These are phyloP conservation scores for Neolamprologus longior DNA, from an alignment of 2,113 vertebrate species.

Conservation along the genomic window DNA sequence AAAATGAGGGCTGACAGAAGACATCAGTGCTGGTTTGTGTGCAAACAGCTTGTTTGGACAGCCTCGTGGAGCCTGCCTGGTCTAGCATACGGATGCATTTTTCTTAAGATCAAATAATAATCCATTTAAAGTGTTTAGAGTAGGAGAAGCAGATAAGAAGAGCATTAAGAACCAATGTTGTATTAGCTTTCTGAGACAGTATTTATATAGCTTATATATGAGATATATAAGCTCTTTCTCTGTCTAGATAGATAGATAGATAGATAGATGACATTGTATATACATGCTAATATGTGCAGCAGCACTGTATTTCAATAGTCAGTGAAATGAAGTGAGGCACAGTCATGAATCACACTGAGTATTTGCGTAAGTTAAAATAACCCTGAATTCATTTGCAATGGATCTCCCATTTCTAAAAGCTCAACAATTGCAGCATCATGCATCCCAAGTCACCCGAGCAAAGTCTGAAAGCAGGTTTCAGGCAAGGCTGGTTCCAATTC, in stretches of 20 bases:
- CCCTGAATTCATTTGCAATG: slow-evolving; percentile 55
- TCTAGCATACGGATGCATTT: slow-evolving; percentile 26
- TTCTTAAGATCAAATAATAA: slow-evolving; percentile 16
- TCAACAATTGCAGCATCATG: slow-evolving; percentile 78
- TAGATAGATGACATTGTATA: background rate
- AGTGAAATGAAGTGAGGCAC: background rate
- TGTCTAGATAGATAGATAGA: background rate
- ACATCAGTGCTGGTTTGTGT: slow-evolving; percentile 64
- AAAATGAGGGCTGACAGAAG: slow-evolving; percentile 79
- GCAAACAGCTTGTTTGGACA: slow-evolving; percentile 56
- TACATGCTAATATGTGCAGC: background rate
- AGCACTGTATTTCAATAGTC: slow-evolving; percentile 7
- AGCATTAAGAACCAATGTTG: background rate
- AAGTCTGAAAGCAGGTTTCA: slow-evolving; percentile 88
- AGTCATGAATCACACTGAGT: background rate
- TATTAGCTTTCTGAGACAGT: background rate
- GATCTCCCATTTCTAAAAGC: slow-evolving; percentile 66
- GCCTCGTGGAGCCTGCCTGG: slow-evolving; percentile 26
- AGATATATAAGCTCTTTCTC: background rate
- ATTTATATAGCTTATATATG: background rate
- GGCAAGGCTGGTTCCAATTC: slow-evolving; percentile 99
- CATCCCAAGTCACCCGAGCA: slow-evolving; percentile 76
- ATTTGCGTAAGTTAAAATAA: slow-evolving; percentile 30
- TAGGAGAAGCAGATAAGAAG: background rate
- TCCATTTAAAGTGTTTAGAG: slow-evolving; percentile 13